Evolutionary conservation across 2,888 invertebrate species (phyloP).

Genomic region (Lampropteryx suffumata): DNA sequence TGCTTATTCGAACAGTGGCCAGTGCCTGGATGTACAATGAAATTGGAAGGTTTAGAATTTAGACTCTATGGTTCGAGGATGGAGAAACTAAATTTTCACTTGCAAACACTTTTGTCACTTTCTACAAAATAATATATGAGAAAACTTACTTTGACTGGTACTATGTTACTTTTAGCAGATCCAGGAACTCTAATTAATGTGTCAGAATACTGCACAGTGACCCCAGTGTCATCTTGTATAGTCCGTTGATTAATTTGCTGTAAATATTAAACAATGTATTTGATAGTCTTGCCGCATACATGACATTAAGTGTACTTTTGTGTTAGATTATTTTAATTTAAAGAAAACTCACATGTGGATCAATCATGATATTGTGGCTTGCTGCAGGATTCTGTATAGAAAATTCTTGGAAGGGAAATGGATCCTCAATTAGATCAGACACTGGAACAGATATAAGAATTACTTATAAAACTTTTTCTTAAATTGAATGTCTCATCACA

Average conservation of each 20-base stretch:
- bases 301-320: too few relatives aligned
- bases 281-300: too few relatives aligned
- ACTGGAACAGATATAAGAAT: slow-evolving; percentile 37
- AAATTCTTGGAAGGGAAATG: slow-evolving; percentile 67
- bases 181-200: slow-evolving; percentile 34
- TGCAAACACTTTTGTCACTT: too few relatives aligned
- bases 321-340: too few relatives aligned
- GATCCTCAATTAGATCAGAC: slow-evolving; percentile 70
- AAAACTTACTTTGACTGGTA: slow-evolving; percentile 59
- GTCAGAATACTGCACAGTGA: slow-evolving; percentile 23
- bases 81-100: too few relatives aligned
- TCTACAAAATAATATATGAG: too few relatives aligned
- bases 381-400: slow-evolving; percentile 52
- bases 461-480: too few relatives aligned
- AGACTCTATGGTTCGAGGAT: too few relatives aligned
- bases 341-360: slow-evolving; percentile 61
- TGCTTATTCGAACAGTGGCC: too few relatives aligned
- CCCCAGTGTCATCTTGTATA: slow-evolving; percentile 25
- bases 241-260: slow-evolving; percentile 37
- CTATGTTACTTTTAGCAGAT: slow-evolving; percentile 46
- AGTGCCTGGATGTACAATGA: too few relatives aligned
- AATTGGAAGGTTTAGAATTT: too few relatives aligned
- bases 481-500: too few relatives aligned
- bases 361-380: slow-evolving; percentile 50
- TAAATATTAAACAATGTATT: slow-evolving; percentile 2